A percentile compares a stretch with the other conserved stretches of the same genome.
These are phyloP conservation scores for Scaptomyza hsui DNA, from an alignment of 1,140 invertebrate species.

Conservation along the genomic window DNA sequence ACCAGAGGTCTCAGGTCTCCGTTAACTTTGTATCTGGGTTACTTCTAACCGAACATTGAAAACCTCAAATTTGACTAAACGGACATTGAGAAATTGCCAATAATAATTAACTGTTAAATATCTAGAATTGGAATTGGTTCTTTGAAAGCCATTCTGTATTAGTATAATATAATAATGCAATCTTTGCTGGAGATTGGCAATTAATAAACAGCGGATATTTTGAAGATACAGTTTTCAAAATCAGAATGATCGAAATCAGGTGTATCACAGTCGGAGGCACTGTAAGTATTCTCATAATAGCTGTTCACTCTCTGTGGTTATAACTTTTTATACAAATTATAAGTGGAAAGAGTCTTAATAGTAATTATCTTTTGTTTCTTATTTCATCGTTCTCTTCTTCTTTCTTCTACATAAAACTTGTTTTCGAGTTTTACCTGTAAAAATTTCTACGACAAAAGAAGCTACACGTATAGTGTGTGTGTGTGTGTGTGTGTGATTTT, in stretches of 20 bases:
- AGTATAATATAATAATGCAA: too few relatives aligned
- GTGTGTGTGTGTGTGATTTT: not conserved
- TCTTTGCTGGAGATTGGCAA: too few relatives aligned
- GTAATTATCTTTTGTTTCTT: conserved; percentile 56
- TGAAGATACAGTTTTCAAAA: too few relatives aligned
- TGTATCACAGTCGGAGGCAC: not conserved
- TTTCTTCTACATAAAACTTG: conserved; percentile 27
- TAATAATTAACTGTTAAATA: too few relatives aligned
- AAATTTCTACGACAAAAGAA: conserved; percentile 9
- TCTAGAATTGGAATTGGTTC: too few relatives aligned
- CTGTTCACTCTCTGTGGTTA: conserved; percentile 7
- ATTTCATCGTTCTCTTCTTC: conserved; percentile 27
- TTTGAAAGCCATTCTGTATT: too few relatives aligned
- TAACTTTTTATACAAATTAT: conserved; percentile 22
- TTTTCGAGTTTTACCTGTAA: conserved; percentile 20
- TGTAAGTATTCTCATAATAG: conserved; percentile 2
- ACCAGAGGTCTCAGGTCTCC: too few relatives aligned
- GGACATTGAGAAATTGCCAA: too few relatives aligned
- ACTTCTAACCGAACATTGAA: too few relatives aligned
- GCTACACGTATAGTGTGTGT: not conserved
- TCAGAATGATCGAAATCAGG: conserved; percentile 6
- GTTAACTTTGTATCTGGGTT: too few relatives aligned
- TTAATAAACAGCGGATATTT: too few relatives aligned
- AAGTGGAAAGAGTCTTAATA: conserved; percentile 41
- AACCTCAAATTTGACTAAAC: too few relatives aligned